A percentile compares a stretch with the other conserved stretches of the same genome.
phyloP scores from a whole-genome alignment of 2,797 vertebrate genomes.

The Pelodytes ibericus region DNA sequence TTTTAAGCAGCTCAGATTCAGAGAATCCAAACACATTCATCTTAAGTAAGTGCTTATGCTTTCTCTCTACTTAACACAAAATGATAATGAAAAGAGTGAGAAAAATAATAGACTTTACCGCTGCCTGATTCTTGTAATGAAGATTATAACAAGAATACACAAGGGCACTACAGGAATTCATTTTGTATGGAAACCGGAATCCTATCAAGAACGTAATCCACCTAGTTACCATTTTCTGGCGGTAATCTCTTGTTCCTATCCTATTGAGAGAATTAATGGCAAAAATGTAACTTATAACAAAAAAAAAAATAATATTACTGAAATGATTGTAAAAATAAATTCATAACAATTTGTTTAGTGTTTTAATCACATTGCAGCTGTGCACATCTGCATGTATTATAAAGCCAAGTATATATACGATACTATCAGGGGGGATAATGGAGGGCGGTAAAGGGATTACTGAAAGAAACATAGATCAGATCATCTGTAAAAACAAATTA shows the following conservation, averaged over 20 bases:
- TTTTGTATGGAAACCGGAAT: conserved; percentile 49
- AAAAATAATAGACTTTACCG: conserved; percentile 47
- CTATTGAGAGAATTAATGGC: conserved; percentile 25
- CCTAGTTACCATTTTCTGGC: conserved; percentile 45
- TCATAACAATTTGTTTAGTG: background rate
- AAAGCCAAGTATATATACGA: too few species aligned
- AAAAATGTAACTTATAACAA: conserved; percentile 23
- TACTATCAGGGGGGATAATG: too few species aligned
- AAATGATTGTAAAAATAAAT: conserved; percentile 25
- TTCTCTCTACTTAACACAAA: conserved; percentile 39
- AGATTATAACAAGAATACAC: conserved; percentile 53
- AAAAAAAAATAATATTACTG: conserved; percentile 11
- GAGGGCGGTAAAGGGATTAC: too few species aligned
- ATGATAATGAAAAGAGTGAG: conserved; percentile 45
- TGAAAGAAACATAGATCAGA: too few species aligned
- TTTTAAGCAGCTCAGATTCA: background rate
- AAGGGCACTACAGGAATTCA: conserved; percentile 42
- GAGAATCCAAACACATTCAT: background rate
- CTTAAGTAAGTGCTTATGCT: conserved; percentile 16
- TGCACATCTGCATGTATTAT: background rate
- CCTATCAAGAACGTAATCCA: conserved; percentile 50
- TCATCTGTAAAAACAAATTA: too few species aligned
- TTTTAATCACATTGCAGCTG: background rate
- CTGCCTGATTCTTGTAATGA: conserved; percentile 46
- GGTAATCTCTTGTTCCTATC: conserved; percentile 43